Evolutionary conservation across 2,888 invertebrate species (phyloP), one percentile per base, ranked within the genome.

Genomic region (Stenoptilia bipunctidactyla): DNA sequence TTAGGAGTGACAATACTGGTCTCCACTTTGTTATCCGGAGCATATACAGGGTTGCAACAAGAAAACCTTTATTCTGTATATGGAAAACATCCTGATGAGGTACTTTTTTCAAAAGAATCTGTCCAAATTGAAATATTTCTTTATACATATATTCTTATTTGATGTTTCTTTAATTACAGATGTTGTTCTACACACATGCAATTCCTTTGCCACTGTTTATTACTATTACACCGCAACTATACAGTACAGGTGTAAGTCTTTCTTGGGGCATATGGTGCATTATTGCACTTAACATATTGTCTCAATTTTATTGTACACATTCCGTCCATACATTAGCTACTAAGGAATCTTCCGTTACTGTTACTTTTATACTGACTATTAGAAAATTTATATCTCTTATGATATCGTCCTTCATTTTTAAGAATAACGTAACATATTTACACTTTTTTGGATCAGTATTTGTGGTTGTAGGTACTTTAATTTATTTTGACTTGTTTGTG

Each of bases 31-130:
- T 51, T 83, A 15, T 66, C 72, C 15, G 83, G 83, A 8, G 82
- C 82, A 0, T 67, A 73, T 15, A 79, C 80, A 25, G 83, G 83
- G 1, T 45, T 82, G 1, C 80, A 80, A 42, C 83, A 83, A 45
- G 82, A 83, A 47, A 56, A 59, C n/a, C 43, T 83, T 43, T 83
- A 67, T 60, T 52, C 60, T 0, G 69, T 68, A 45, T 76, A 76
- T 60, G 83, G 82, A n/a, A 82, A 79, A 50, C 69, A 80, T 50
- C 71, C 82, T 1, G 61, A 76, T 53, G 83, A 83, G 74, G 83
- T 75, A 47, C n/a, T n/a, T n/a, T n/a, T n/a, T n/a, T n/a, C n/a
- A n/a, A n/a, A n/a, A n/a, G n/a, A 39, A 34, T 38, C 15, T 38
- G n/a, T n/a, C n/a, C n/a, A n/a, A n/a, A n/a, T n/a, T n/a, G n/a